These are phyloP conservation scores for Amphimallon solstitiale DNA, from an alignment of 2,888 invertebrate genomes.

Conservation along the genomic window DNA sequence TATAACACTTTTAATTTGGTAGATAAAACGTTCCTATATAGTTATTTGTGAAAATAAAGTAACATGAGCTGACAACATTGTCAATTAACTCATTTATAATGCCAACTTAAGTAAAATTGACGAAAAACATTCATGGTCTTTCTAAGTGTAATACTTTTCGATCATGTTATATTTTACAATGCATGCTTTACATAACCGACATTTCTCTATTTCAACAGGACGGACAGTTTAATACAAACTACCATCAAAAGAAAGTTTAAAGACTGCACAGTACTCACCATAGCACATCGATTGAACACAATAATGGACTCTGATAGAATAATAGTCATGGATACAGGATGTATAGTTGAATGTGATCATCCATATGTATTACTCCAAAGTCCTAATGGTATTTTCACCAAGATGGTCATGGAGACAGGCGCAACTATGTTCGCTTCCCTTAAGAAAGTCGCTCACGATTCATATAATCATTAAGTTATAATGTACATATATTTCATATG, in stretches of 20 bases:
- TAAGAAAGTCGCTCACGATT: slow-evolving; percentile 37
- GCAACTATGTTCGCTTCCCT: slow-evolving; percentile 49
- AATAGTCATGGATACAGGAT: slow-evolving; percentile 82
- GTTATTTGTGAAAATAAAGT: too few relatives aligned
- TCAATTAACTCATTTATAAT: too few relatives aligned
- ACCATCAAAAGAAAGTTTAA: slow-evolving; percentile 80
- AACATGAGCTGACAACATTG: too few relatives aligned
- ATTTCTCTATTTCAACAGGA: slow-evolving; percentile 55
- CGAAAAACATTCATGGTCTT: neutral
- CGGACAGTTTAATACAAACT: slow-evolving; percentile 79
- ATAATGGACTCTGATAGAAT: slow-evolving; percentile 87
- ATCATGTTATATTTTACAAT: neutral
- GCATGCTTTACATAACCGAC: neutral
- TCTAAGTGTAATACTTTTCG: neutral
- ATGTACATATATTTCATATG: neutral
- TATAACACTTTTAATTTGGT: too few relatives aligned
- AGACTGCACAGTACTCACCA: slow-evolving; percentile 82
- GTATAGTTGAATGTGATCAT: slow-evolving; percentile 79
- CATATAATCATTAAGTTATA: slow-evolving; percentile 25
- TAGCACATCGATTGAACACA: slow-evolving; percentile 83
- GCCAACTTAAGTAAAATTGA: too few relatives aligned
- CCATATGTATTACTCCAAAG: slow-evolving; percentile 75
- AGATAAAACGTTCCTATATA: too few relatives aligned
- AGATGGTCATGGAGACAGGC: slow-evolving; percentile 78
- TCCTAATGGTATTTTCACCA: slow-evolving; percentile 70